A percentile compares a stretch with the other conserved stretches of the same genome.
These are phyloP conservation scores for Xestobium rufovillosum DNA, from an alignment of 2,888 invertebrate genomes.

Conservation along the genomic window DNA sequence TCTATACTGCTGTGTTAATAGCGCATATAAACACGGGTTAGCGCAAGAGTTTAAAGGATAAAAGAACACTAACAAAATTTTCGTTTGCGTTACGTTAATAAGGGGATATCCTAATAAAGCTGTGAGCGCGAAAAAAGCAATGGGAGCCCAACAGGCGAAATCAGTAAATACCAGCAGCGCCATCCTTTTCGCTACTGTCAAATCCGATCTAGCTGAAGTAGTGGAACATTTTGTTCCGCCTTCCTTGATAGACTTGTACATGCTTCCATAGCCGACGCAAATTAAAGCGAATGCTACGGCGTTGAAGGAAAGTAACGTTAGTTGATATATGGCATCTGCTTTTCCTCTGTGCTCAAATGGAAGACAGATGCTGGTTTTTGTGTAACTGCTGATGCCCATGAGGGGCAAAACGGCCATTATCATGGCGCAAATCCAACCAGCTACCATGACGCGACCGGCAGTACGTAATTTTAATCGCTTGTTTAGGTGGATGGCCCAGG, in stretches of 20 bases:
- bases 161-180: slow-evolving; percentile 60
- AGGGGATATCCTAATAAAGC: slow-evolving; percentile 56
- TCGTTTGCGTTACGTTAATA: slow-evolving; percentile 48
- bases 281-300: slow-evolving; percentile 56
- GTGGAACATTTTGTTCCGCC: slow-evolving; percentile 49
- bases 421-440: slow-evolving; percentile 53
- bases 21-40: slow-evolving; percentile 62
- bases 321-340: slow-evolving; percentile 50
- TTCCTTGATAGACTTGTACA: slow-evolving; percentile 52
- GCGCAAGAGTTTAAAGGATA: slow-evolving; percentile 63
- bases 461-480: slow-evolving; percentile 51
- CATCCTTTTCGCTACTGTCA: slow-evolving; percentile 57
- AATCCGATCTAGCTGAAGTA: slow-evolving; percentile 42
- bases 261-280: slow-evolving; percentile 54
- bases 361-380: slow-evolving; percentile 60
- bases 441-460: slow-evolving; percentile 51
- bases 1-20: slow-evolving; percentile 58
- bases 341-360: slow-evolving; percentile 52
- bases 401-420: slow-evolving; percentile 54
- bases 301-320: slow-evolving; percentile 52
- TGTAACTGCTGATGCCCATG: slow-evolving; percentile 56
- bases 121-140: slow-evolving; percentile 58
- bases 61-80: slow-evolving; percentile 57
- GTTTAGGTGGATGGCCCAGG: slow-evolving; percentile 55
- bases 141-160: slow-evolving; percentile 57